Percentiles rank a stretch among this genome's conserved stretches.
Evolutionary conservation across 2,888 invertebrate species (phyloP).

Genomic region (Toxonevra muliebris): DNA sequence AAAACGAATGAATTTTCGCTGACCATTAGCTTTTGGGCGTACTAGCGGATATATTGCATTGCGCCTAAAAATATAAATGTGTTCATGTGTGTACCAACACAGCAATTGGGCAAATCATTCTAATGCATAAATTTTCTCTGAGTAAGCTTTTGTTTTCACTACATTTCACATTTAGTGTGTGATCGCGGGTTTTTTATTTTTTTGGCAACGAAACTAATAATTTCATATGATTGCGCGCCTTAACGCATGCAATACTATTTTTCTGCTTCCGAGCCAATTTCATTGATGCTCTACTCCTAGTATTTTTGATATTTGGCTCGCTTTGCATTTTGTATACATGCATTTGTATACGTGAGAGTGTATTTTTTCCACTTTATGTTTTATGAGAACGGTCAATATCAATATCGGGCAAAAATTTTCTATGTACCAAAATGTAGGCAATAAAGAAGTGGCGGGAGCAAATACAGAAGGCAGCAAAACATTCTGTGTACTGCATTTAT

Average conservation of each 20-base stretch:
- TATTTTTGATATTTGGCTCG: no score
- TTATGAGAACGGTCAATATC: no score
- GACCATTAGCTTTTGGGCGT: background rate
- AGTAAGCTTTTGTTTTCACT: background rate
- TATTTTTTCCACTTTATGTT: no score
- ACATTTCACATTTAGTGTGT: background rate
- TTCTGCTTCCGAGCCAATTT: no score
- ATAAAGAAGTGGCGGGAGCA: no score
- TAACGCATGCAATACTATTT: background rate
- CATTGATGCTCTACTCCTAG: no score
- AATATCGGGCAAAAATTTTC: no score
- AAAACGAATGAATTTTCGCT: background rate
- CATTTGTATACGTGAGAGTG: no score
- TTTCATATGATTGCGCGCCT: conserved; percentile 1
- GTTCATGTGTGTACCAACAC: background rate
- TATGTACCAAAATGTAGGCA: no score
- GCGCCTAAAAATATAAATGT: background rate
- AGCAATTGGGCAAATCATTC: background rate
- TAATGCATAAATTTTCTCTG: background rate
- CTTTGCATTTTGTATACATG: no score
- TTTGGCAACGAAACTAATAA: background rate
- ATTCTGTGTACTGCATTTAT: no score
- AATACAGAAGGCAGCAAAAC: no score
- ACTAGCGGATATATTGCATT: background rate
- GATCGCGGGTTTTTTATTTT: background rate